Evolutionary conservation across 2,113 vertebrate genomes (phyloP).

Genomic region (Bettongia penicillata): DNA sequence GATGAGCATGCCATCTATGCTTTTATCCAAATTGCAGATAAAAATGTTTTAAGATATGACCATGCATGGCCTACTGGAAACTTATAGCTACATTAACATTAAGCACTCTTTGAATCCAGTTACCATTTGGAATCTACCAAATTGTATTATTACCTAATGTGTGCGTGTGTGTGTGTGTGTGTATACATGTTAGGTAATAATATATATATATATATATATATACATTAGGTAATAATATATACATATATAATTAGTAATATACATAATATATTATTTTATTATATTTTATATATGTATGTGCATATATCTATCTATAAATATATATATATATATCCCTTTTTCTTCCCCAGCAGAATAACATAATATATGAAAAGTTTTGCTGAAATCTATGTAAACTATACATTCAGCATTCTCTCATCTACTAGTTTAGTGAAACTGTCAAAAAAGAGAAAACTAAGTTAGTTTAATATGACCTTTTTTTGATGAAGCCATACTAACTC

Average conservation of each 20-base stretch:
- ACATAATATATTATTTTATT: too few species aligned
- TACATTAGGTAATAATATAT: too few species aligned
- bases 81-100: neutral
- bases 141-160: neutral
- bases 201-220: too few species aligned
- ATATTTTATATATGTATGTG: too few species aligned
- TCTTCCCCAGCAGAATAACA: neutral
- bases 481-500: neutral
- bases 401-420: neutral
- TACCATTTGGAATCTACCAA: neutral
- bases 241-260: too few species aligned
- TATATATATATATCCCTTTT: neutral
- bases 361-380: neutral
- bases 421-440: neutral
- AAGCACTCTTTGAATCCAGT: neutral
- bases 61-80: neutral
- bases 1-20: neutral
- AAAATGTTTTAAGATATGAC: neutral
- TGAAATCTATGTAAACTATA: neutral
- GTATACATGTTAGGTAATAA: too few species aligned
- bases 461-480: neutral
- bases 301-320: too few species aligned
- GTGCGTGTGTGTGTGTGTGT: too few species aligned
- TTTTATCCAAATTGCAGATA: neutral
- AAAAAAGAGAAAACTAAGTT: neutral